Conservation (phyloP, 2,113 vertebrate species). For the Tursiops truncatus region DNA sequence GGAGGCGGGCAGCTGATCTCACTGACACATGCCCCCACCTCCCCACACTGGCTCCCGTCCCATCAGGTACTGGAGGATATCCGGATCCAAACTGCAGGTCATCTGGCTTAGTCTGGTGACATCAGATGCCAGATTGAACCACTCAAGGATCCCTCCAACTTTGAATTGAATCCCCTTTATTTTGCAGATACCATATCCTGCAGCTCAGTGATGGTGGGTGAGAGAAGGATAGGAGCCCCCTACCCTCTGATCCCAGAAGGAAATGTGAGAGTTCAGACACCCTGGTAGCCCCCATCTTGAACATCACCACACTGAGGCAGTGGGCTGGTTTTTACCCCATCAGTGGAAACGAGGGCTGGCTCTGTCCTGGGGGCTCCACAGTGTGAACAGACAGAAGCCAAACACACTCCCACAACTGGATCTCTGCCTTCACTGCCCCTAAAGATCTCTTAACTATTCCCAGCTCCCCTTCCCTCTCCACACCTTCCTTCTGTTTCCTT, state of each 20-base stretch:
- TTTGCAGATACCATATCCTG: neutral
- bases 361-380: too few species aligned
- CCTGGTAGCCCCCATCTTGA: neutral
- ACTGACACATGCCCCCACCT: neutral
- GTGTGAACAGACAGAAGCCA: neutral
- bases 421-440: neutral
- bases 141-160: neutral
- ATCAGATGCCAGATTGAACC: neutral
- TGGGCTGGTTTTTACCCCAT: neutral
- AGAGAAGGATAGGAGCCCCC: neutral
- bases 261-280: neutral
- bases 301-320: neutral
- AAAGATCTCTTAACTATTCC: too few species aligned
- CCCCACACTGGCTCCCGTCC: neutral
- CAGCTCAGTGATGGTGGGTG: neutral
- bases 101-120: neutral
- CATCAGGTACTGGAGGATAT: too few species aligned
- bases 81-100: neutral
- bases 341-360: rapidly evolving
- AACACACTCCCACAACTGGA: neutral
- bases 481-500: neutral
- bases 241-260: neutral
- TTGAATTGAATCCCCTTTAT: neutral
- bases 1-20: neutral
- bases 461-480: neutral